Conservation (phyloP, 2,888 invertebrate species). For the Chalcis sispes region DNA sequence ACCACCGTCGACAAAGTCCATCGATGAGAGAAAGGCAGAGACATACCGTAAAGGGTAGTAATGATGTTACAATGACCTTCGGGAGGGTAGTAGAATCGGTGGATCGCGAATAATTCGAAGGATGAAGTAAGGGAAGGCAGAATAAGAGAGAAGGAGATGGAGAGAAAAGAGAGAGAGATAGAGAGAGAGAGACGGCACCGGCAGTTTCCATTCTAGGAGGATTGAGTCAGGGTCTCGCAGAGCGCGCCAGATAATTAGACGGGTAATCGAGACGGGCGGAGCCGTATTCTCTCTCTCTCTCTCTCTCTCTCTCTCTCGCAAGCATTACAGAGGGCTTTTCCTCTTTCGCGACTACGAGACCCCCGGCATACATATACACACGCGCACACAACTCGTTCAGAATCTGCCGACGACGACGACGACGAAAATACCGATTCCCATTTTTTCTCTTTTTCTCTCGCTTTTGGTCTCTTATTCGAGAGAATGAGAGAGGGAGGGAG, state of each 20-base stretch:
- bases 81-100: constrained; percentile 58
- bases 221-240: constrained; percentile 65
- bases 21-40: constrained; percentile 49
- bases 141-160: neutral
- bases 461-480: neutral
- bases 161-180: no score
- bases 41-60: constrained; percentile 69
- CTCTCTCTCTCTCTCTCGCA: no score
- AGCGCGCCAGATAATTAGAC: constrained; percentile 72
- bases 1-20: constrained; percentile 1
- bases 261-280: constrained; percentile 70
- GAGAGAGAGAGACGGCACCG: no score
- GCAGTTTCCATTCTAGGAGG: constrained; percentile 65
- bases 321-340: constrained; percentile 38
- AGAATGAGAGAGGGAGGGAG: neutral
- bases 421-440: constrained; percentile 41
- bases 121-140: constrained; percentile 59
- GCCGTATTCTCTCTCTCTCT: constrained; percentile 58
- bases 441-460: constrained; percentile 11
- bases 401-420: constrained; percentile 10
- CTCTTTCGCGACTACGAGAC: no score
- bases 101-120: constrained; percentile 63
- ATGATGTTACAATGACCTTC: constrained; percentile 74
- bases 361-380: no score
- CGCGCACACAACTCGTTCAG: constrained; percentile 10